Percentiles rank a stretch among this genome's conserved stretches.
These are phyloP conservation scores for Oreochromis tanganicae DNA, from an alignment of 2,113 vertebrate species.

Conservation along the genomic window DNA sequence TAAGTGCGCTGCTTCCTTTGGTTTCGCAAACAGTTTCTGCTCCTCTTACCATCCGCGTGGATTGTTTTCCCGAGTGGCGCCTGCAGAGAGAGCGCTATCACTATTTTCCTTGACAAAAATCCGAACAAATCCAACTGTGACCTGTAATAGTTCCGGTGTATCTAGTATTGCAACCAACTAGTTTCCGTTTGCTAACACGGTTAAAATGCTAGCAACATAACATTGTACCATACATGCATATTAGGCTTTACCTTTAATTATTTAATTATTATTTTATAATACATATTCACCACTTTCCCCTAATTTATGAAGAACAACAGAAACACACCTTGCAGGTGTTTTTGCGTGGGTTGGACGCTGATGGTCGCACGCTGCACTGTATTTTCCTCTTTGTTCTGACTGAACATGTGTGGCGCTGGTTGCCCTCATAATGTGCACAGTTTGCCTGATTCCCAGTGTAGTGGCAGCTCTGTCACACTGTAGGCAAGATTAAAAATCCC, in stretches of 20 bases:
- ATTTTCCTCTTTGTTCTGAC: background rate
- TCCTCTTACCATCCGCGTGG: background rate
- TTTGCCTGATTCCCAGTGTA: background rate
- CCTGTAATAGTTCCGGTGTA: background rate
- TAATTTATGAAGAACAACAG: background rate
- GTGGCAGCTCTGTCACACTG: background rate
- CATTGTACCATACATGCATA: background rate
- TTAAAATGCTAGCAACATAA: background rate
- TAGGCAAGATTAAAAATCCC: background rate
- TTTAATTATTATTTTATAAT: background rate
- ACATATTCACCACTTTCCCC: accelerated
- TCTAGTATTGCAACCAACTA: accelerated
- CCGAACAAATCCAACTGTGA: background rate
- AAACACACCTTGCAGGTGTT: background rate
- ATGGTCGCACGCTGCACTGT: background rate
- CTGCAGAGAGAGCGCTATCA: background rate
- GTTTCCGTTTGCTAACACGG: background rate
- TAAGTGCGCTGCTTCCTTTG: conserved; percentile 66
- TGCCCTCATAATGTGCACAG: background rate
- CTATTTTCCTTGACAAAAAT: background rate
- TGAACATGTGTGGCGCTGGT: background rate
- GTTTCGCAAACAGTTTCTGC: background rate
- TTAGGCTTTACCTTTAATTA: background rate
- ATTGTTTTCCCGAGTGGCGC: background rate
- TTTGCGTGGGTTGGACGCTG: background rate